Conservation (phyloP, 1,140 invertebrate species). For the Hormaphis cornu region DNA sequence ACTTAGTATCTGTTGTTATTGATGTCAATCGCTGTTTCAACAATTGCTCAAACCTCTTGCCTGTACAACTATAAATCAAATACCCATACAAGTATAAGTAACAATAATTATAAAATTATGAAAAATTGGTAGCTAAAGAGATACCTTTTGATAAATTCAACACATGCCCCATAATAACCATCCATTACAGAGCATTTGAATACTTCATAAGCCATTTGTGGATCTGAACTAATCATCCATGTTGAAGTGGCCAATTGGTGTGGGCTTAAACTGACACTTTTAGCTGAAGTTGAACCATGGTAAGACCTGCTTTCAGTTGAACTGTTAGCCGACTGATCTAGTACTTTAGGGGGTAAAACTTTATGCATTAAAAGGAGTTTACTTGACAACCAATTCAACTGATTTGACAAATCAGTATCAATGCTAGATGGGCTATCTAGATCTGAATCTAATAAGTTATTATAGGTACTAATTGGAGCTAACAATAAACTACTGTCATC, state of each 20-base stretch:
- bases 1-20: background rate
- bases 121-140: background rate
- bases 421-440: background rate
- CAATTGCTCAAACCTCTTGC: background rate
- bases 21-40: background rate
- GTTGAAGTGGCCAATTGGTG: background rate
- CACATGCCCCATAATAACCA: slow-evolving; percentile 1
- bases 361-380: background rate
- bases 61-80: background rate
- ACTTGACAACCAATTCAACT: background rate
- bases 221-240: slow-evolving; percentile 3
- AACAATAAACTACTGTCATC: background rate
- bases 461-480: background rate
- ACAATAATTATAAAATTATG: background rate
- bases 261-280: background rate
- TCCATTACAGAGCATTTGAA: background rate
- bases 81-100: background rate
- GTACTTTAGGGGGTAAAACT: background rate
- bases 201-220: slow-evolving; percentile 12
- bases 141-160: slow-evolving; percentile 15
- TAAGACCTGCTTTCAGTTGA: background rate
- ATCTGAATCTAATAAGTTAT: background rate
- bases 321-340: background rate
- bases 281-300: background rate
- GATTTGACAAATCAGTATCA: background rate